Evolutionary conservation across 2,797 vertebrate genomes (phyloP).

Genomic region (Luscinia luscinia): DNA sequence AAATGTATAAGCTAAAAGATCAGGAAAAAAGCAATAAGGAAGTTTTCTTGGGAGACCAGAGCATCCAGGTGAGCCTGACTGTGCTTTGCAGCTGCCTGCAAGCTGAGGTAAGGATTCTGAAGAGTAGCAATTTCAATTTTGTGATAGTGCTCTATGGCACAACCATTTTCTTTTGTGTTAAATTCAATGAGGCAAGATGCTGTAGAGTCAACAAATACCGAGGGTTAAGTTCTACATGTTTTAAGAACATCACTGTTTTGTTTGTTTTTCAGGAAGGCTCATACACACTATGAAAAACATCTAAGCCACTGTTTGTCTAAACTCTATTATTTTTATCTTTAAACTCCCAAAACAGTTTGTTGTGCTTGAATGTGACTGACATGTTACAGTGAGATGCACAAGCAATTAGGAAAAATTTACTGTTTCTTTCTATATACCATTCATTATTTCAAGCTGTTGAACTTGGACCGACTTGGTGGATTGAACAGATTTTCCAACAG

Average conservation of each 20-base stretch:
- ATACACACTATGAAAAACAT: background rate
- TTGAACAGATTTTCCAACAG: slow-evolving; percentile 59
- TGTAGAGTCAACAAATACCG: background rate
- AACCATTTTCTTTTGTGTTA: background rate
- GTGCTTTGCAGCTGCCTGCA: background rate
- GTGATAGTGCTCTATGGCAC: background rate
- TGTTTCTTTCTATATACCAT: background rate
- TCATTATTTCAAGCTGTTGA: slow-evolving; percentile 51
- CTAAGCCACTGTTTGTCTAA: background rate
- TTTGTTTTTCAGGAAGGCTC: background rate
- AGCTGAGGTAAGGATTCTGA: background rate
- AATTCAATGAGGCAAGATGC: background rate
- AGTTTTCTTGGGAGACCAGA: background rate
- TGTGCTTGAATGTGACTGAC: background rate
- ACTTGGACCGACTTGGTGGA: background rate
- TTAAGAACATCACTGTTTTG: background rate
- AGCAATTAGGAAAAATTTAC: background rate
- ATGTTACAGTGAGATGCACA: background rate
- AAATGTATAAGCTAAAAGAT: background rate
- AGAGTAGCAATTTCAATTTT: background rate
- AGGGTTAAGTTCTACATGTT: background rate
- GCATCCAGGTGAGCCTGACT: background rate
- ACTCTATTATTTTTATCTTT: background rate
- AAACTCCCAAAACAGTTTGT: background rate
- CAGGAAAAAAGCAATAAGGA: background rate